These are phyloP conservation scores for Diabrotica virgifera DNA, from an alignment of 1,140 invertebrate genomes.

Conservation along the genomic window DNA sequence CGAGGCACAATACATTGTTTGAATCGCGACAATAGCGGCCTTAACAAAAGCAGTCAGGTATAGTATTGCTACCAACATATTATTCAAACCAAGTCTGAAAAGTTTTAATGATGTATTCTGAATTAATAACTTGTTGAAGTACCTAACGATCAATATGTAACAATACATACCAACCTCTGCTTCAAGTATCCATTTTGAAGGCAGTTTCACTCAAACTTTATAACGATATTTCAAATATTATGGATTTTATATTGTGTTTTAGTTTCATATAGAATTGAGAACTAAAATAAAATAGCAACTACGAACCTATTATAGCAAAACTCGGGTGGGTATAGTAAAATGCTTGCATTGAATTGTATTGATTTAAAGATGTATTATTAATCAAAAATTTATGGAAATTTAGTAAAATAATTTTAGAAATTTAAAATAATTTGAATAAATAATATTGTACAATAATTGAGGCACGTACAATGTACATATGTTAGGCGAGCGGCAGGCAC, in stretches of 20 bases:
- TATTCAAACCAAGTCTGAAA: conserved; percentile 48
- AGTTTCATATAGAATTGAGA: neutral
- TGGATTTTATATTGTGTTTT: neutral
- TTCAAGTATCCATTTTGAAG: neutral
- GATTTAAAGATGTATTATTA: no score
- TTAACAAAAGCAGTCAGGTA: conserved; percentile 44
- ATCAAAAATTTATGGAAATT: no score
- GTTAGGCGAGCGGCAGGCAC: no score
- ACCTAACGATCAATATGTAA: conserved; percentile 42
- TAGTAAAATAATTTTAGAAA: no score
- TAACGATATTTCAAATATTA: conserved; percentile 1
- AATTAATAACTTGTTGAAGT: conserved; percentile 47
- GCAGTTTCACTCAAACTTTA: neutral
- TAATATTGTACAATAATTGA: no score
- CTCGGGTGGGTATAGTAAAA: no score
- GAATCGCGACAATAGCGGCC: conserved; percentile 33
- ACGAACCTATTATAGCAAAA: no score
- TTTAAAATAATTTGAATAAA: no score
- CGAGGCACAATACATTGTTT: conserved; percentile 45
- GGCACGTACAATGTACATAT: no score
- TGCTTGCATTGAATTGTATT: no score
- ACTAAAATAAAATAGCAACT: no score
- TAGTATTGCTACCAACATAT: conserved; percentile 42
- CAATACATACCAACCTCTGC: conserved; percentile 25
- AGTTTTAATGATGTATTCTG: conserved; percentile 49